Percentiles rank a stretch among this genome's conserved stretches.
These are phyloP conservation scores for Lasioglossum lativentre DNA, from an alignment of 2,888 invertebrate species.

Conservation along the genomic window DNA sequence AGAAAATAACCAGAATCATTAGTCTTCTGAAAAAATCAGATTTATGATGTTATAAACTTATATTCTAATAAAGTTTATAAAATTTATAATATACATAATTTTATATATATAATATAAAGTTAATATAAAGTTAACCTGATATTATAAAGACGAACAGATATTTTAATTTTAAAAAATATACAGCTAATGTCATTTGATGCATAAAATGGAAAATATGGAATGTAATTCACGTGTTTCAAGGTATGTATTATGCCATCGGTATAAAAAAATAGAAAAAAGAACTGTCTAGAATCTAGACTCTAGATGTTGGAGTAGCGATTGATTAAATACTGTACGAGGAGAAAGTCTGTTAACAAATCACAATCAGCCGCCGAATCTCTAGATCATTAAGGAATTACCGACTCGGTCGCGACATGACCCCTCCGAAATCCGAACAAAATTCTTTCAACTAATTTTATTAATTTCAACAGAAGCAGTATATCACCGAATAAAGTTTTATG, in stretches of 20 bases:
- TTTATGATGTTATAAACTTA: too few relatives aligned
- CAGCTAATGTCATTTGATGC: neutral
- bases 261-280: neutral
- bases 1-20: too few relatives aligned
- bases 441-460: conserved; percentile 19
- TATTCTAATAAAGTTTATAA: too few relatives aligned
- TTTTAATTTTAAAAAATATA: neutral
- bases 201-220: neutral
- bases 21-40: too few relatives aligned
- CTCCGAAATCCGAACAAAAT: conserved; percentile 22
- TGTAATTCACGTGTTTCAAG: neutral
- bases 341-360: conserved; percentile 24
- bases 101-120: too few relatives aligned
- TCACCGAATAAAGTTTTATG: conserved; percentile 35
- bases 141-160: neutral
- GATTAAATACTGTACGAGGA: neutral
- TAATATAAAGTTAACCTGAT: too few relatives aligned
- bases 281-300: too few relatives aligned
- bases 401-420: conserved; percentile 14
- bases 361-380: conserved; percentile 4
- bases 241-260: neutral
- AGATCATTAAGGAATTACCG: conserved; percentile 9
- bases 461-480: conserved; percentile 2
- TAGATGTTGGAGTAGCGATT: neutral
- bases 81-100: too few relatives aligned